Base-by-base conservation (phyloP, 2,797 vertebrate species). In the Danio tinwini region DNA sequence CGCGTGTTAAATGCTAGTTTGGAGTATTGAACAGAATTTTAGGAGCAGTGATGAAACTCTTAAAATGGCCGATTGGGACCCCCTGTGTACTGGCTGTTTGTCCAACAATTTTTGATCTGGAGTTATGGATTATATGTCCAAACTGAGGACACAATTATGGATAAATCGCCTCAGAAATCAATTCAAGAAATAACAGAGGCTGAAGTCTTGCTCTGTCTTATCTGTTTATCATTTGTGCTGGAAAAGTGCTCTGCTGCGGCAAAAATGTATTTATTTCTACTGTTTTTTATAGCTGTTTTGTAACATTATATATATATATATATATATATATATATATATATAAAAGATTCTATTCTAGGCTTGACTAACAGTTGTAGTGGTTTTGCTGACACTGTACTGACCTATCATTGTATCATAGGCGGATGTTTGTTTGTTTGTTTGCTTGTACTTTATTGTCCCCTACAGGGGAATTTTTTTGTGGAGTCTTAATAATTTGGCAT, bases 61-160 rank as follows among this genome's bases (percentile, higher is more conserved):
- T 76, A 6, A 45, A 69, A 69, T 49, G 76, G 29, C 10, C 19
- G n/a, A 40, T 77, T 16, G 3, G 59, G 71, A 73, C 76, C 79
- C 53, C 62, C 71, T 59, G 78, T 39, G 40, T 50, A 49, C 53
- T 59, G 39, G 67, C 45, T 29, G 62, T 79, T 74, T 65, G 74
- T 81, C 68, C 49, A 64, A 55, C 44, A 85, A 49, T 73, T 44
- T 39, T 62, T 73, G 45, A 53, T 44, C 53, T 78, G 62, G 42
- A 73, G 78, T 85, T 77, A 81, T 69, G 65, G 53, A 74, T 29
- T 29, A 29, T 71, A 62, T 6, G 42, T 63, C 45, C 75, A 79
- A 82, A 82, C 50, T 69, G 71, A 11, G 16, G 44, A 62, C 44
- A 39, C 17, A 14, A 37, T 53, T 42, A 7, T 52, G n/a, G 59